Evolutionary conservation across 1,140 invertebrate species (phyloP).

Genomic region (Kradibia gibbosae): DNA sequence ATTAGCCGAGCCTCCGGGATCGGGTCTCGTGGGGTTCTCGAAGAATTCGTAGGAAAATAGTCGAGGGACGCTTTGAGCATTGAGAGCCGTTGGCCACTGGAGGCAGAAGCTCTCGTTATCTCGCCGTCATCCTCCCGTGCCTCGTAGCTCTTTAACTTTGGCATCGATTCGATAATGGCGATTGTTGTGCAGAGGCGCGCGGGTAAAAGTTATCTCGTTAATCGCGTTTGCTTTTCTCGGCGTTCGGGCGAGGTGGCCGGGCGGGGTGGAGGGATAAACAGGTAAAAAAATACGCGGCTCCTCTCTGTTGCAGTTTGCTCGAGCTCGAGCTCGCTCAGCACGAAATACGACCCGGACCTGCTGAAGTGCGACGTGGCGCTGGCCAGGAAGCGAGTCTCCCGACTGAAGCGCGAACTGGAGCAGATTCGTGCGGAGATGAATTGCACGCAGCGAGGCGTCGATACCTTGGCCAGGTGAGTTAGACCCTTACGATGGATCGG

Average conservation of each 20-base stretch:
- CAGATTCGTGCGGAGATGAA: constrained; percentile 94
- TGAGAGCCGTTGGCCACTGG: too few relatives aligned
- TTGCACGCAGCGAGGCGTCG: constrained; percentile 92
- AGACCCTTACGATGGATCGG: neutral
- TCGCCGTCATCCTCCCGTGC: too few relatives aligned
- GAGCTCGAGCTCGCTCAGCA: constrained; percentile 88
- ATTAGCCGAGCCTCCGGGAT: neutral
- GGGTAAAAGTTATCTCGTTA: too few relatives aligned
- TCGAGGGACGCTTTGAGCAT: too few relatives aligned
- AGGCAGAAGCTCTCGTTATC: too few relatives aligned
- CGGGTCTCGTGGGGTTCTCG: too few relatives aligned
- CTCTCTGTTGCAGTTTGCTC: constrained; percentile 84
- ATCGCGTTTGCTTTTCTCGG: too few relatives aligned
- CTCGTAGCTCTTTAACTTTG: too few relatives aligned
- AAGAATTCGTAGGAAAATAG: too few relatives aligned
- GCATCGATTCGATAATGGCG: too few relatives aligned
- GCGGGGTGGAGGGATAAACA: neutral
- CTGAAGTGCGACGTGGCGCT: constrained; percentile 92
- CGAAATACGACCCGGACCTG: constrained; percentile 94
- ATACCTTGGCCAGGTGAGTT: constrained; percentile 89
- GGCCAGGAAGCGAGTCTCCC: constrained; percentile 89
- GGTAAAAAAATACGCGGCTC: neutral
- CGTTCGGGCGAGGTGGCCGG: too few relatives aligned
- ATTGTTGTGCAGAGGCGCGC: too few relatives aligned
- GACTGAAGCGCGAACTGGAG: constrained; percentile 90